Evolutionary conservation across 2,888 invertebrate species (phyloP).

Genomic region (Deilephila porcellus): DNA sequence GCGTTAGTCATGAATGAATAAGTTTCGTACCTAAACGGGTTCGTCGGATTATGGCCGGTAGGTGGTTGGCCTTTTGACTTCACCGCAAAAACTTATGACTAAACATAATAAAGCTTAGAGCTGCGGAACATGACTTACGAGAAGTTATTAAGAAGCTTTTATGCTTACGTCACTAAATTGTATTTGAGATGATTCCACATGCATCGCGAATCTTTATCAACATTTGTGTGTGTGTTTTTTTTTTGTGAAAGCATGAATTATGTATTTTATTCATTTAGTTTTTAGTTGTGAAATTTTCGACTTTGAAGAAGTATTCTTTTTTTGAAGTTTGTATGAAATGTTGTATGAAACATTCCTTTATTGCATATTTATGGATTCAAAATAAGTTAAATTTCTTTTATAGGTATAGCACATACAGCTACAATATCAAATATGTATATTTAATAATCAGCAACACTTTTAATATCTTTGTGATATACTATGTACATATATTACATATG

Average conservation of each 20-base stretch:
- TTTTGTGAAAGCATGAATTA: not conserved
- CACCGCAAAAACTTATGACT: slow-evolving; percentile 12
- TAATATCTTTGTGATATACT: too few species aligned
- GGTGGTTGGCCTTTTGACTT: slow-evolving; percentile 18
- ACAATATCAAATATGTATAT: too few species aligned
- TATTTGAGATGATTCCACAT: not conserved
- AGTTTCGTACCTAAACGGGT: slow-evolving; percentile 3
- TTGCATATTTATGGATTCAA: too few species aligned
- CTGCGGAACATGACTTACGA: too few species aligned
- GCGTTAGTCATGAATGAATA: slow-evolving; percentile 18
- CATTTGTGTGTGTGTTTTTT: not conserved
- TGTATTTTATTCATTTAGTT: too few species aligned
- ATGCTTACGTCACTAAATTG: not conserved
- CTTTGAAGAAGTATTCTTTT: too few species aligned
- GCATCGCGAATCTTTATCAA: not conserved
- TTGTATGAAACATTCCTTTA: too few species aligned
- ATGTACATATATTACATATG: too few species aligned
- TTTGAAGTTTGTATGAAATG: too few species aligned
- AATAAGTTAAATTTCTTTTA: too few species aligned
- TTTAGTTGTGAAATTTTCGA: not conserved
- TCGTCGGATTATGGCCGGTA: slow-evolving; percentile 4
- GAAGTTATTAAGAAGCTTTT: not conserved
- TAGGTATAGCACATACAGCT: too few species aligned
- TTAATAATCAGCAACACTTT: too few species aligned
- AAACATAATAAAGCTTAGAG: not conserved